Conservation (phyloP, 2,113 vertebrate genomes). For the Osmerus mordax region DNA sequence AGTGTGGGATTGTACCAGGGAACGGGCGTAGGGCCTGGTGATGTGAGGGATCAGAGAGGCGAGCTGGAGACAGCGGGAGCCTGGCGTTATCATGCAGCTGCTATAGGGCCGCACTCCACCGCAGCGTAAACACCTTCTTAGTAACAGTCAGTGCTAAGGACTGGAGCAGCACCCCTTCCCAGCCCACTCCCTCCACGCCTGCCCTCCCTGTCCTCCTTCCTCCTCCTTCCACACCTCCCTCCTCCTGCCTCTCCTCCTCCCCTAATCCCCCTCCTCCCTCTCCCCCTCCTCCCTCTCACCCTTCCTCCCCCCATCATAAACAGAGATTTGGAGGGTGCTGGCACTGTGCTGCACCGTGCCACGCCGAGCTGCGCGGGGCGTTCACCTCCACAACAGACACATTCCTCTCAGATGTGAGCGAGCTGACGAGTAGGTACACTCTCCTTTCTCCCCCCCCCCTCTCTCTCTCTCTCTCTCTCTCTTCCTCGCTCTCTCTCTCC, state of each 20-base stretch:
- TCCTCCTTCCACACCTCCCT: slow-evolving; percentile 45
- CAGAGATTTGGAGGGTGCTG: slow-evolving; percentile 54
- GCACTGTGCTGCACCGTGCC: slow-evolving; percentile 57
- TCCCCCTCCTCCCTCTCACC: slow-evolving; percentile 33
- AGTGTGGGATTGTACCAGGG: too few species aligned
- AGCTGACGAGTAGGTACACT: slow-evolving; percentile 40
- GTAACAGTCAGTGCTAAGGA: slow-evolving; percentile 81
- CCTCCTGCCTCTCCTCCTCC: slow-evolving; percentile 51
- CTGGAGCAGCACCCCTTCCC: slow-evolving; percentile 39
- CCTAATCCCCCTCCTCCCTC: not conserved
- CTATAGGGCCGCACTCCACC: slow-evolving; percentile 60
- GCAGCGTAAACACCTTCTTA: slow-evolving; percentile 75
- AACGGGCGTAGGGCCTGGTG: too few species aligned
- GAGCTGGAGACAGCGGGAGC: slow-evolving; percentile 30
- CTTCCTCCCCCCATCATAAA: slow-evolving; percentile 48
- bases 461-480: slow-evolving; percentile 11
- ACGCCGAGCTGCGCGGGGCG: slow-evolving; percentile 42
- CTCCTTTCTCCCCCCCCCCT: not conserved
- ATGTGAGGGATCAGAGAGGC: slow-evolving; percentile 26
- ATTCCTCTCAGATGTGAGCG: slow-evolving; percentile 53
- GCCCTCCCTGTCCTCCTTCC: slow-evolving; percentile 41
- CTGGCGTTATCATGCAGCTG: slow-evolving; percentile 71
- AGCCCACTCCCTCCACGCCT: slow-evolving; percentile 52
- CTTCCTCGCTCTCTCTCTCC: not conserved
- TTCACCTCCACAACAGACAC: slow-evolving; percentile 51